Percentiles rank a stretch among this genome's conserved stretches.
These are phyloP conservation scores for Steatornis caripensis DNA, from an alignment of 2,113 vertebrate genomes.

Conservation along the genomic window DNA sequence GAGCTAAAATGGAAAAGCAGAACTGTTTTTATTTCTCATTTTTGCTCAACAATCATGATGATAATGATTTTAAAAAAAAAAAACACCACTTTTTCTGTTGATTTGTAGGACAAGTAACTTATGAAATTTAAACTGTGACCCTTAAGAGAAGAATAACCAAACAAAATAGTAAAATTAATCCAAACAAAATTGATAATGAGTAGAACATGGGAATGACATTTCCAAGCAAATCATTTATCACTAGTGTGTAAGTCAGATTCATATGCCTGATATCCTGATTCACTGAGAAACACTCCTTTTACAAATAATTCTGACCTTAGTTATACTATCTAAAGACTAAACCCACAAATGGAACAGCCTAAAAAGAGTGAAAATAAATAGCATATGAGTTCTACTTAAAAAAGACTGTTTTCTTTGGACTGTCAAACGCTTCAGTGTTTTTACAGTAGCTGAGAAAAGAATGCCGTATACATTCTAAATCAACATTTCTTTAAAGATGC, in stretches of 20 bases:
- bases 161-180: not conserved
- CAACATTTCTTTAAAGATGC: not conserved
- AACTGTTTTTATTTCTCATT: not conserved
- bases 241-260: not conserved
- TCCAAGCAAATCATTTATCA: not conserved
- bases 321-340: not conserved
- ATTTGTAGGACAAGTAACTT: not conserved
- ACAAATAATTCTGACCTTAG: not conserved
- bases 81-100: not conserved
- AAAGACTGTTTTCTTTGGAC: not conserved
- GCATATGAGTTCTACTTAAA: not conserved
- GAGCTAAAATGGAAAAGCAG: constrained; percentile 62
- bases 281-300: not conserved
- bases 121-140: not conserved
- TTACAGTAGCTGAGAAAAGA: not conserved
- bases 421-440: not conserved
- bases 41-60: not conserved
- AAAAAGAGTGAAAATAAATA: not conserved
- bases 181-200: not conserved
- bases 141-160: not conserved
- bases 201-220: not conserved
- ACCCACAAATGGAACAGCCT: not conserved
- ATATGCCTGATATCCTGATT: not conserved
- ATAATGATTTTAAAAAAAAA: not conserved
- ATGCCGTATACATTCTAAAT: not conserved